Evolutionary conservation across 1,140 invertebrate genomes (phyloP), one percentile per base, ranked within the genome.

Genomic region (Teleopsis dalmanni): DNA sequence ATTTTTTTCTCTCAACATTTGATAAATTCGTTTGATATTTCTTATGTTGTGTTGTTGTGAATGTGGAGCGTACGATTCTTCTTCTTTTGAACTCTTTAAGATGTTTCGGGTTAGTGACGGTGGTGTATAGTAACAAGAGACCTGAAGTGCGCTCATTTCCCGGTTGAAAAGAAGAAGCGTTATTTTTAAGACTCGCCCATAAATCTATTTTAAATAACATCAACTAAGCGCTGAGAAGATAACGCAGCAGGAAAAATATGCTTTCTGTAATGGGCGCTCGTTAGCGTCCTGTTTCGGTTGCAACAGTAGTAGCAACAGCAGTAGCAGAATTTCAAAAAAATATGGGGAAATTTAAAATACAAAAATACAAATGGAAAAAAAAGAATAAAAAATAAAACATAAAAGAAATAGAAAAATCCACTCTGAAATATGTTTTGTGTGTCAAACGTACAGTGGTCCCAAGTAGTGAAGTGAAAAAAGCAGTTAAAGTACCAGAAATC

Each of bases 221-320:
- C 6, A 46, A 22, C 33, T 35, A 4, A 38, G 46, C 36, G 36
- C 27, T 40, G 25, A 21, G 23, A 38, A 37, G 46, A 38, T 37
- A 38, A 9, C 35, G 46, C 34, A 25, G 7, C 1, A 21, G 9
- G 23, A 21, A 23, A 21, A 22, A 26, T 57, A 60, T 65, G 57
- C 59, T 65, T 59, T 57, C 57, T 63, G 52, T 65, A 65, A 65
- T 65, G 63, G 62, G 52, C 58, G 62, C 62, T 65, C 62, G 60
- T 65, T 65, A 65, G 63, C 60, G 53, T 29, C 41, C 31, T 14
- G 21, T 40, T 21, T 1, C 38, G 9, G 8, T 26, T 42, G n/a
- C 9, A 8, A 10, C 7, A 14, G 13, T 8, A 5, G 3, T 7
- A 8, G 27, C 7, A 29, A 13, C 27, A 7, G 7, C 27, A 29